These are phyloP conservation scores for Dryococelus australis DNA, from an alignment of 2,888 invertebrate genomes.

Conservation along the genomic window DNA sequence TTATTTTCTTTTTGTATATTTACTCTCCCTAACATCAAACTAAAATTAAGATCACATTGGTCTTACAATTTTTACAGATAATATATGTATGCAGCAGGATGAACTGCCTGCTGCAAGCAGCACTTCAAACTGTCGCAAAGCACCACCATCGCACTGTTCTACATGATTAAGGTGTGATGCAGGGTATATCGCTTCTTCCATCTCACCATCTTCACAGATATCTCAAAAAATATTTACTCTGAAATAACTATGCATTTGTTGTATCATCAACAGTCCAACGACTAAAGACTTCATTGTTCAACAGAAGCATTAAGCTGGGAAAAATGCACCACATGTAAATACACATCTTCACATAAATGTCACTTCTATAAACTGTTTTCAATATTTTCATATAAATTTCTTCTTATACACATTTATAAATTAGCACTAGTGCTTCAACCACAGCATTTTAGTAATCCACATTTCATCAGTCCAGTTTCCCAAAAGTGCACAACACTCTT, in stretches of 20 bases:
- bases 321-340: conserved; percentile 16
- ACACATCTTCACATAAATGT: conserved; percentile 1
- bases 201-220: not conserved
- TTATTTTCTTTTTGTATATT: conserved; percentile 27
- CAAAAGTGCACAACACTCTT: conserved; percentile 1
- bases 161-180: not conserved
- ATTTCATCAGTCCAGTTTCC: not conserved
- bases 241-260: not conserved
- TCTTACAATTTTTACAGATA: conserved; percentile 27
- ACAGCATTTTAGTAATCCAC: conserved; percentile 1
- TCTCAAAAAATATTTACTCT: conserved; percentile 16
- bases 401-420: not conserved
- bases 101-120: not conserved
- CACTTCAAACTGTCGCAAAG: conserved; percentile 16
- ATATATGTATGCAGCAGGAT: conserved; percentile 19
- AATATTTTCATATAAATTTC: conserved; percentile 11
- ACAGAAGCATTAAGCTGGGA: not conserved
- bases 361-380: not conserved
- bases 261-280: not conserved
- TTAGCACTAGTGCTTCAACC: conserved; percentile 9
- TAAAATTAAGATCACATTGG: conserved; percentile 26
- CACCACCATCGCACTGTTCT: conserved; percentile 16
- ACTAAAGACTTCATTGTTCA: not conserved
- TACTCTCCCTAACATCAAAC: conserved; percentile 24
- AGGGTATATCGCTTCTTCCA: not conserved